Percentiles rank a stretch among this genome's conserved stretches.
These are phyloP conservation scores for Piezodorus guildinii DNA, from an alignment of 1,140 invertebrate genomes.

Conservation along the genomic window DNA sequence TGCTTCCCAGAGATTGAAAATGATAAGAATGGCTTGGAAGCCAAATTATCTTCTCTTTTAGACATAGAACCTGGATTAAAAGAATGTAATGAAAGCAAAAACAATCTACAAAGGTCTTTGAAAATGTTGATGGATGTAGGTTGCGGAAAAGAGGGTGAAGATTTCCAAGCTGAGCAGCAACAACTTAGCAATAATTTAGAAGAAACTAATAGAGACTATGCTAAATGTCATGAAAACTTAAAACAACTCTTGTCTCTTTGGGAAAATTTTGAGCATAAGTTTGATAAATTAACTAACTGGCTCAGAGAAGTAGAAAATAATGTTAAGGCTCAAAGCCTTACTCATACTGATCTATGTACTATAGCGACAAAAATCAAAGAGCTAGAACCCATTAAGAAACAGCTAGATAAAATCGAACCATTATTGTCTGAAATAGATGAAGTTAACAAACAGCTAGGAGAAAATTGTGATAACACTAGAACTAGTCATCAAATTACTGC, in stretches of 20 bases:
- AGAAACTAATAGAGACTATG: conserved; percentile 49
- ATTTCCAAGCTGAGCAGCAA: conserved; percentile 48
- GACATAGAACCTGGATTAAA: conserved; percentile 61
- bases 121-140: conserved; percentile 54
- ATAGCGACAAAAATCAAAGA: conserved; percentile 61
- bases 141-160: conserved; percentile 48
- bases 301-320: conserved; percentile 75
- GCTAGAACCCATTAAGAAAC: conserved; percentile 47
- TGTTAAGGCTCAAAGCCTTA: conserved; percentile 58
- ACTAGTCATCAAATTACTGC: conserved; percentile 68
- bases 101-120: conserved; percentile 53
- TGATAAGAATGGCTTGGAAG: conserved; percentile 85
- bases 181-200: conserved; percentile 54
- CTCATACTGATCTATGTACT: conserved; percentile 52
- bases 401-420: conserved; percentile 48
- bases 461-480: conserved; percentile 66
- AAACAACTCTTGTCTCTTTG: conserved; percentile 63
- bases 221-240: conserved; percentile 54
- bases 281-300: conserved; percentile 65
- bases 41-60: conserved; percentile 69
- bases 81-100: conserved; percentile 51
- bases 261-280: conserved; percentile 57
- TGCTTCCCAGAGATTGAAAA: conserved; percentile 75
- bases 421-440: conserved; percentile 54
- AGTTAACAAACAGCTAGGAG: conserved; percentile 57